Base-by-base conservation (phyloP, 1,140 invertebrate genomes). In the Hypothenemus hampei region DNA sequence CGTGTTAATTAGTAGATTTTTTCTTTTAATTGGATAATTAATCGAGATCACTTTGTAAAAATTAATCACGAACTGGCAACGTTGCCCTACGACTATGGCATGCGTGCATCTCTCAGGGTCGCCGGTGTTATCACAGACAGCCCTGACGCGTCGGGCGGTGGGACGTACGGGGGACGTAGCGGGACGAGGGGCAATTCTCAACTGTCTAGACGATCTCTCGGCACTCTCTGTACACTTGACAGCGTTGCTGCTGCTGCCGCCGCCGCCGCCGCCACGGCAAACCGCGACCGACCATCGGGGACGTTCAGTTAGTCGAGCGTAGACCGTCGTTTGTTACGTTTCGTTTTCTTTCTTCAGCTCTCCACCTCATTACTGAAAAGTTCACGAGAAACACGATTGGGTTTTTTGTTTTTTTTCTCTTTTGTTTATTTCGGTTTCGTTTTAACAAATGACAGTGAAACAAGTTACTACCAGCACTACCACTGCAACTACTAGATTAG, bases 191-290 rank as follows among this genome's bases (percentile, higher is more conserved):
- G 55, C 60, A 58, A 62, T 60, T 58, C 53, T 57, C 60, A 56
- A 62, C 62, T 60, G 62, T 64, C 62, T 64, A 64, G 62, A 64
- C 62, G 57, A 53, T n/a, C n/a, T 52, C 62, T 57, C 56, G 59
- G 52, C 62, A 56, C 43, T 8, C 16, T 11, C 26, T 31, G 26
- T 59, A 64, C 62, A 64, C 62, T 64, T 64, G 62, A 64, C 58
- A 61, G 50, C 40, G 55, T 47, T 49, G 37, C 56, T 51, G 55
- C 51, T 49, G 37, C 56, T 51, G 45, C 29, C 21, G 26, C 11
- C 35, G 20, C 29, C 22, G 11, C 16, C 18, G 16, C 31, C 21
- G 35, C 29, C 47, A 24, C 8, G 35, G 44, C 48, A 36, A 29
- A 37, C 22, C 26, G 47, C 37, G 48, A 45, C 52, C 21, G 15